Evolutionary conservation across 2,797 vertebrate species (phyloP), one percentile per base, ranked within the genome.

Genomic region (Argyrosomus regius): DNA sequence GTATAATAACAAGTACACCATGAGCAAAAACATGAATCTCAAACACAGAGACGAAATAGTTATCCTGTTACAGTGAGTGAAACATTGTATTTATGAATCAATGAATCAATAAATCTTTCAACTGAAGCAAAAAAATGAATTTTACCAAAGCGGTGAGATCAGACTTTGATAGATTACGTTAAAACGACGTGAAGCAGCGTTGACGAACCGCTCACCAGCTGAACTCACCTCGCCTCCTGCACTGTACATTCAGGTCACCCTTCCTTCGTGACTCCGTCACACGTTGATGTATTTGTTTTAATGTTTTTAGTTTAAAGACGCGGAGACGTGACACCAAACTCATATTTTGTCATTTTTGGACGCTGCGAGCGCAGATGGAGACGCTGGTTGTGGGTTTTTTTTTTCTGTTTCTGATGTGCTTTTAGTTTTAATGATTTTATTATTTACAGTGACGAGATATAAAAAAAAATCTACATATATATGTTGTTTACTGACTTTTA

Each of bases 401-500:
- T 39, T 62, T 52, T 63, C 31, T 66, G 16, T 70, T 39, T 75
- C 18, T 52, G 13, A 26, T 64, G 48, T 74, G 43, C 7, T 82
- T 65, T 76, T 67, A 45, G 46, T 48, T 80, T 49, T 26, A 14
- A 59, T 52, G 31, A 68, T 65, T 70, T 75, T 14, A 58, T 81
- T 78, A 70, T 71, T 87, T 20, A 67, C 81, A 82, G 60, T 53
- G 75, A 80, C 46, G 69, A 75, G 50, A 78, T 41, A 48, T 46
- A 7, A 39, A 63, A 45, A 61, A 39, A 35, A 49, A 63, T 66
- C 14, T 1, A 46, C 46, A 81, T 24, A 41, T 75, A 70, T 61
- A 54, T 84, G 82, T 85, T 86, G 87, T 86, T 86, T 81, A 81
- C 66, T 80, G 76, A 80, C 57, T 86, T 83, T 88, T 87, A 31